A percentile compares a stretch with the other conserved stretches of the same genome.
phyloP scores from a whole-genome alignment of 2,797 vertebrate species.

The Petrocephalus sullivani region DNA sequence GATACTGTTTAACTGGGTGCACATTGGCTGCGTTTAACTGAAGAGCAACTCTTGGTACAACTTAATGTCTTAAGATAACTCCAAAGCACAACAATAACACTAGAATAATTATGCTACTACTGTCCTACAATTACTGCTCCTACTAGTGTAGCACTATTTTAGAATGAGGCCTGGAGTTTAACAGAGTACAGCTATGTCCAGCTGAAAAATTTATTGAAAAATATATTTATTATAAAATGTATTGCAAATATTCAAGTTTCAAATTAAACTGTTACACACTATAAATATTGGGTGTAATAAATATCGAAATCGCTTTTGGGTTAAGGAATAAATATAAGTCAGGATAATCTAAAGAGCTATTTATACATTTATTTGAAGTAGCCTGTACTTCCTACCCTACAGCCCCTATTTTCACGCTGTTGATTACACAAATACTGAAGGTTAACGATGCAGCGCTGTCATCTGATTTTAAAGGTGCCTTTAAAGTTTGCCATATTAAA shows the following conservation, averaged over 20 bases:
- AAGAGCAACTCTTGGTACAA: not conserved
- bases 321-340: not conserved
- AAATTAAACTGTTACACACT: not conserved
- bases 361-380: not conserved
- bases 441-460: not conserved
- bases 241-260: not conserved
- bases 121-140: not conserved
- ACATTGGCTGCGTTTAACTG: not conserved
- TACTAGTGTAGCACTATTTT: not conserved
- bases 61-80: not conserved
- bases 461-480: not conserved
- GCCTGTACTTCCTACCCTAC: not conserved
- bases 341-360: not conserved
- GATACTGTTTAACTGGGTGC: not conserved
- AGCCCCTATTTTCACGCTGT: not conserved
- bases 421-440: not conserved
- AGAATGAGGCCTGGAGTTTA: not conserved
- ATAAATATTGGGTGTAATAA: not conserved
- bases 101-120: not conserved
- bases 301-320: not conserved
- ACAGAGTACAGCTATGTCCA: not conserved
- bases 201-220: not conserved
- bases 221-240: too few relatives aligned
- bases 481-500: conserved; percentile 1
- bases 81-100: not conserved